These are phyloP conservation scores for Enteromius anoplus DNA, from an alignment of 2,797 vertebrate genomes.

Conservation along the genomic window DNA sequence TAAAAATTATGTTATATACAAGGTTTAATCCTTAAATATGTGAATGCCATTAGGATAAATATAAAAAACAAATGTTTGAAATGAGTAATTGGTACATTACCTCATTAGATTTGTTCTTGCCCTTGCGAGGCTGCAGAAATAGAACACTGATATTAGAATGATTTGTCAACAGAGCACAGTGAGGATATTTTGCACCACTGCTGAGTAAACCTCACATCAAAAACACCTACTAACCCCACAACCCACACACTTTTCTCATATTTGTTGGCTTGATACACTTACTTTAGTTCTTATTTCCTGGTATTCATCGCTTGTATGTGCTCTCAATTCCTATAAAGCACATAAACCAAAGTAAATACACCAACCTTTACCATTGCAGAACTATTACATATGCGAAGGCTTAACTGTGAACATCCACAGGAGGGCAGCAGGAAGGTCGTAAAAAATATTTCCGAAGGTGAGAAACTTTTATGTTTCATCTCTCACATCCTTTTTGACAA, in stretches of 20 bases:
- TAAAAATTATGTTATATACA: not conserved
- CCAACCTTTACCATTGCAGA: not conserved
- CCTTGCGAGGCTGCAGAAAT: constrained; percentile 64
- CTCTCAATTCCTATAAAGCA: constrained; percentile 61
- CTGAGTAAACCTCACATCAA: not conserved
- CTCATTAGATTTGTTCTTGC: constrained; percentile 55
- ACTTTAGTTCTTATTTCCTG: constrained; percentile 64
- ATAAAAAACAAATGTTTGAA: not conserved
- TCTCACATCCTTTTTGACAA: not conserved
- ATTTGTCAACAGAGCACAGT: not conserved
- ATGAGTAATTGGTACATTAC: constrained; percentile 48
- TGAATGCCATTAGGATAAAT: not conserved
- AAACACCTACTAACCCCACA: not conserved
- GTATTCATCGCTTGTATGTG: constrained; percentile 59
- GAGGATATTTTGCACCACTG: not conserved
- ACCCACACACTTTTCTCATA: constrained; percentile 6
- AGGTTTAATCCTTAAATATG: not conserved
- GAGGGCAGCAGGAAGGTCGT: constrained; percentile 19
- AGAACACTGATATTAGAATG: not conserved
- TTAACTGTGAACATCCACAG: not conserved
- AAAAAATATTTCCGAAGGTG: not conserved
- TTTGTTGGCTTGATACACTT: not conserved
- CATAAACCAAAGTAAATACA: not conserved
- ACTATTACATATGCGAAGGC: not conserved
- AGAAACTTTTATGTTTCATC: not conserved